A percentile compares a stretch with the other conserved stretches of the same genome.
Conservation (phyloP, 2,888 invertebrate species). For the Caenorhabditis panamensis region DNA sequence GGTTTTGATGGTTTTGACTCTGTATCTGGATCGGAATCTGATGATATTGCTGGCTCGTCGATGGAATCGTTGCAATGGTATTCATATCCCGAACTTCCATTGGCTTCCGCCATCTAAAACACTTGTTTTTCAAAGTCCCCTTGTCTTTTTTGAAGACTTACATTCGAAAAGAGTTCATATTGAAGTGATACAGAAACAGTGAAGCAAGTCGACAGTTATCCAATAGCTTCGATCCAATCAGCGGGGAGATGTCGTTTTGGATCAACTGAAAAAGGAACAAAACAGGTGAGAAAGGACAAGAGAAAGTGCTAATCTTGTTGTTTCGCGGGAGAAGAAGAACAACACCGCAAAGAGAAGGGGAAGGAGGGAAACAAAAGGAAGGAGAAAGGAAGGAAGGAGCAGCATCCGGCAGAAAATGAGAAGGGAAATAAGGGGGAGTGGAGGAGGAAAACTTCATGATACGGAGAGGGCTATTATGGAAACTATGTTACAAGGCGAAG, state of each 20-base stretch:
- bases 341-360: slow-evolving; percentile 5
- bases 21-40: slow-evolving; percentile 50
- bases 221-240: slow-evolving; percentile 38
- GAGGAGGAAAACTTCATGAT: too few species aligned
- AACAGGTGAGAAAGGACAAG: background rate
- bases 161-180: slow-evolving; percentile 68
- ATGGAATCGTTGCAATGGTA: slow-evolving; percentile 12
- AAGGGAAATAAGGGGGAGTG: background rate
- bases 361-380: slow-evolving; percentile 16
- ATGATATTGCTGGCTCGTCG: slow-evolving; percentile 37
- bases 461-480: too few species aligned
- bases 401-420: slow-evolving; percentile 32
- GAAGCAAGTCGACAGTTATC: slow-evolving; percentile 52
- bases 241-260: slow-evolving; percentile 54
- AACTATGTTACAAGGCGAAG: too few species aligned
- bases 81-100: slow-evolving; percentile 54
- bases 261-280: slow-evolving; percentile 55
- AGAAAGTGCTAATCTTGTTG: slow-evolving; percentile 50
- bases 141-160: slow-evolving; percentile 35
- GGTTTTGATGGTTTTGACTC: slow-evolving; percentile 20
- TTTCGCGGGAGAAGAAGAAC: slow-evolving; percentile 28
- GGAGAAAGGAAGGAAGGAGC: slow-evolving; percentile 7
- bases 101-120: slow-evolving; percentile 69
- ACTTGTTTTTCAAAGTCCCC: background rate
- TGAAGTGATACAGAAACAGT: slow-evolving; percentile 61